Conservation (phyloP, 2,113 vertebrate species). For the Platanista minor region DNA sequence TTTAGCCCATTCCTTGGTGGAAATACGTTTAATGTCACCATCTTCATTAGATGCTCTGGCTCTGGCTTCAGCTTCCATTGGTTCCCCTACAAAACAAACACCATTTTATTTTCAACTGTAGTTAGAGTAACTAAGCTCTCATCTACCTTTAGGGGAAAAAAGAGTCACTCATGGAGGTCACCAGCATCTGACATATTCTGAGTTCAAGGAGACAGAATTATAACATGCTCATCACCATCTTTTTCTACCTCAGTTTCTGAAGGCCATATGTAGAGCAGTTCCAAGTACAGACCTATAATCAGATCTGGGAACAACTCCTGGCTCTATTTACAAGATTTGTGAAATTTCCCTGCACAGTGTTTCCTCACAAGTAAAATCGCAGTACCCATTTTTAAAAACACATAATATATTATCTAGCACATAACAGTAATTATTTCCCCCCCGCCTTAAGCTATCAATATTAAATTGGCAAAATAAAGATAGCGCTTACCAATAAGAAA, state of each 20-base stretch:
- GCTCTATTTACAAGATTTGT: not conserved
- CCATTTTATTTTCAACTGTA: not conserved
- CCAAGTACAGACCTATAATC: not conserved
- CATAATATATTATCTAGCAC: not conserved
- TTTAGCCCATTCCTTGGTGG: constrained; percentile 96
- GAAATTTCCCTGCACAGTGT: not conserved
- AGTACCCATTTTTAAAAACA: not conserved
- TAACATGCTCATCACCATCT: not conserved
- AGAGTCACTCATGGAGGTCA: not conserved
- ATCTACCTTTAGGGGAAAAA: not conserved
- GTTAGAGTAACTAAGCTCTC: not conserved
- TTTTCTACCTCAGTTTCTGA: not conserved
- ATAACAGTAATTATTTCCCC: not conserved
- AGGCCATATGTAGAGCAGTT: not conserved
- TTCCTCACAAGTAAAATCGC: not conserved
- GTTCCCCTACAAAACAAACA: constrained; percentile 87
- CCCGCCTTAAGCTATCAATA: not conserved
- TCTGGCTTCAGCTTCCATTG: constrained; percentile 89
- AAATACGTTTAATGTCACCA: constrained; percentile 94
- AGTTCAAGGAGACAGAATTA: not conserved
- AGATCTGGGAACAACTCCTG: not conserved
- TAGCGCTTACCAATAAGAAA: not conserved
- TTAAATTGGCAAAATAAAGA: not conserved
- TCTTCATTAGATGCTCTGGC: constrained; percentile 93
- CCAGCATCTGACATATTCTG: not conserved